These are phyloP conservation scores for Parelbella ahira DNA, from an alignment of 2,888 invertebrate genomes.

Conservation along the genomic window DNA sequence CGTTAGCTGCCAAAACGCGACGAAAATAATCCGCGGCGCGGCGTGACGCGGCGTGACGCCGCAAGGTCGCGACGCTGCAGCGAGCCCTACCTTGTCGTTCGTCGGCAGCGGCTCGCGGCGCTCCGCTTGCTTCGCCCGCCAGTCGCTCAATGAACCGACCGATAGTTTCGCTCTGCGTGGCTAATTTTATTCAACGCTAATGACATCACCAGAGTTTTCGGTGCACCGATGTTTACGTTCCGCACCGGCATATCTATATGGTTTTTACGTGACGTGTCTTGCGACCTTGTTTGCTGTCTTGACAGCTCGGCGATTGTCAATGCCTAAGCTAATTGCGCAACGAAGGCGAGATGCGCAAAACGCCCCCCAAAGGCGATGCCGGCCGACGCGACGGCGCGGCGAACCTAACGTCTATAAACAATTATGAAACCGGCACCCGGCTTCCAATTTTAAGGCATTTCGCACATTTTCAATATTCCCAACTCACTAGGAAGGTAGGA, in stretches of 20 bases:
- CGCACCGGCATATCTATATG: conserved; percentile 52
- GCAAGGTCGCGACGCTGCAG: conserved; percentile 61
- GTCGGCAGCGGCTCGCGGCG: conserved; percentile 70
- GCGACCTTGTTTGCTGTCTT: conserved; percentile 32
- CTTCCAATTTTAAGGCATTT: conserved; percentile 26
- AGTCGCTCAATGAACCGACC: conserved; percentile 76
- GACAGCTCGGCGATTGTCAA: conserved; percentile 27
- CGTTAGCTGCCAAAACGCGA: conserved; percentile 64
- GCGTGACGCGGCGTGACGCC: conserved; percentile 66
- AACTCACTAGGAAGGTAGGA: conserved; percentile 38
- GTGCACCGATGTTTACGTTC: conserved; percentile 74
- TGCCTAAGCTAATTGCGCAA: conserved; percentile 39
- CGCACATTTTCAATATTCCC: conserved; percentile 34
- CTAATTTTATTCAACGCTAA: conserved; percentile 73
- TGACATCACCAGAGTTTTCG: conserved; percentile 75
- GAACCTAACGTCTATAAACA: too few relatives aligned
- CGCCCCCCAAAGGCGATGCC: conserved; percentile 34
- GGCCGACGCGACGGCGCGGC: conserved; percentile 35
- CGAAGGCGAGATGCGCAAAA: conserved; percentile 34
- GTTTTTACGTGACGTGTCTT: conserved; percentile 50
- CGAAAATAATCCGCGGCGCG: conserved; percentile 74
- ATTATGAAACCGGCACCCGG: conserved; percentile 39
- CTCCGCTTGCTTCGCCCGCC: conserved; percentile 73
- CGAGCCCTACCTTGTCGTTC: conserved; percentile 62
- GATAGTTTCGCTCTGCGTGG: conserved; percentile 62